Conservation (phyloP, 1,140 invertebrate species). For the Drosophila fuyamai region DNA sequence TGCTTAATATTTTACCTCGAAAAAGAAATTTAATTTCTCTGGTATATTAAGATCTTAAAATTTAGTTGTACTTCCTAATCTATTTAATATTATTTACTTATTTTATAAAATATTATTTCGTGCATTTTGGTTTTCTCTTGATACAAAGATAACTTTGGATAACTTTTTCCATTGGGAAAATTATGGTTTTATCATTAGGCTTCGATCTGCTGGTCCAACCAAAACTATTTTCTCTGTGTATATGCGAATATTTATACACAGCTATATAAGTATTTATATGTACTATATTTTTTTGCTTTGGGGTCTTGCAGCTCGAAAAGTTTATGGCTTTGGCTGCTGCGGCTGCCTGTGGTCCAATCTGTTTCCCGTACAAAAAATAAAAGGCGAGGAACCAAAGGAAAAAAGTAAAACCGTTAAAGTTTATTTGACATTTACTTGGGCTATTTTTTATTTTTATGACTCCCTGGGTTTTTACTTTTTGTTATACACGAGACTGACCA, state of each 20-base stretch:
- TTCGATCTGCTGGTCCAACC: no score
- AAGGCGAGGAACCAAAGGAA: conserved; percentile 18
- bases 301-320: conserved; percentile 37
- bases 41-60: no score
- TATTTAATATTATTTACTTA: no score
- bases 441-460: conserved; percentile 83
- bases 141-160: no score
- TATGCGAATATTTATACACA: background rate
- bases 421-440: conserved; percentile 84
- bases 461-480: conserved; percentile 62
- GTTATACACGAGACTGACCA: conserved; percentile 40
- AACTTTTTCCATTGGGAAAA: no score
- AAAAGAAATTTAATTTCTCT: no score
- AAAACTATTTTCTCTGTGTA: background rate
- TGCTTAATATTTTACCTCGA: no score
- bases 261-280: conserved; percentile 24
- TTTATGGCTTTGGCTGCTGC: conserved; percentile 61
- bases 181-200: no score
- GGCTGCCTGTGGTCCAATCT: conserved; percentile 43
- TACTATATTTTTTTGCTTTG: conserved; percentile 7
- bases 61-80: no score
- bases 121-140: no score
- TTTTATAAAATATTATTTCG: no score
- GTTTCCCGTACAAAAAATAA: conserved; percentile 12
- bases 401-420: conserved; percentile 79